These are phyloP conservation scores for Coelopa pilipes DNA, from an alignment of 2,888 invertebrate species.

Conservation along the genomic window DNA sequence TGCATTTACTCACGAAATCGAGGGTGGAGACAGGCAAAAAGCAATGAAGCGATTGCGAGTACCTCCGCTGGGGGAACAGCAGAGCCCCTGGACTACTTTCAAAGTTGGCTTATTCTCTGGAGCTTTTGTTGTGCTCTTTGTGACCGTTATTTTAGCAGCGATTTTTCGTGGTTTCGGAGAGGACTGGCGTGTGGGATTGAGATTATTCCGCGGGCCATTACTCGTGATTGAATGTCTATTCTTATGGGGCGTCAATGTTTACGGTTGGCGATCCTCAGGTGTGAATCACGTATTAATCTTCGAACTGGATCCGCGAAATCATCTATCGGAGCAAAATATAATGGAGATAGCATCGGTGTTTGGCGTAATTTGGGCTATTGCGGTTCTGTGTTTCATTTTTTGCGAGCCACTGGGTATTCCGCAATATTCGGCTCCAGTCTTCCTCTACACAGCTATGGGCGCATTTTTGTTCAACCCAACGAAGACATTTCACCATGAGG, in stretches of 20 bases:
- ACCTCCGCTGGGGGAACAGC: slow-evolving; percentile 86
- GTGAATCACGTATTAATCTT: slow-evolving; percentile 88
- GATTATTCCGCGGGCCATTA: slow-evolving; percentile 83
- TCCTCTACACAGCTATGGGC: slow-evolving; percentile 75
- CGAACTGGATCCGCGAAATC: slow-evolving; percentile 82
- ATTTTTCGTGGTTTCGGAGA: slow-evolving; percentile 67
- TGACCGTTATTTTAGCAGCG: slow-evolving; percentile 79
- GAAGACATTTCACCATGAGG: slow-evolving; percentile 79
- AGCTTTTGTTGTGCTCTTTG: slow-evolving; percentile 79
- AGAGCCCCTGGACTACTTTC: slow-evolving; percentile 85
- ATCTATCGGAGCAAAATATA: slow-evolving; percentile 79
- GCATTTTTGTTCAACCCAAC: slow-evolving; percentile 81
- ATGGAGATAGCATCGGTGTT: slow-evolving; percentile 82
- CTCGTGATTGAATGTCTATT: slow-evolving; percentile 80
- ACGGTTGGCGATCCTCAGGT: slow-evolving; percentile 84
- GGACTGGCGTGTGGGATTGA: slow-evolving; percentile 77
- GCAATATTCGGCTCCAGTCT: slow-evolving; percentile 80
- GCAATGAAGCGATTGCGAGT: slow-evolving; percentile 90
- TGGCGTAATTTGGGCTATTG: slow-evolving; percentile 79
- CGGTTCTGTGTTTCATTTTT: slow-evolving; percentile 76
- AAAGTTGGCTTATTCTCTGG: slow-evolving; percentile 87
- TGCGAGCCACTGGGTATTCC: slow-evolving; percentile 76
- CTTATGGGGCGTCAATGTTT: slow-evolving; percentile 82
- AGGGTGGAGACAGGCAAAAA: slow-evolving; percentile 82
- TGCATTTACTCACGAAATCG: slow-evolving; percentile 75